Conservation (phyloP, 2,113 vertebrate genomes). For the Paraplagusia blochii region DNA sequence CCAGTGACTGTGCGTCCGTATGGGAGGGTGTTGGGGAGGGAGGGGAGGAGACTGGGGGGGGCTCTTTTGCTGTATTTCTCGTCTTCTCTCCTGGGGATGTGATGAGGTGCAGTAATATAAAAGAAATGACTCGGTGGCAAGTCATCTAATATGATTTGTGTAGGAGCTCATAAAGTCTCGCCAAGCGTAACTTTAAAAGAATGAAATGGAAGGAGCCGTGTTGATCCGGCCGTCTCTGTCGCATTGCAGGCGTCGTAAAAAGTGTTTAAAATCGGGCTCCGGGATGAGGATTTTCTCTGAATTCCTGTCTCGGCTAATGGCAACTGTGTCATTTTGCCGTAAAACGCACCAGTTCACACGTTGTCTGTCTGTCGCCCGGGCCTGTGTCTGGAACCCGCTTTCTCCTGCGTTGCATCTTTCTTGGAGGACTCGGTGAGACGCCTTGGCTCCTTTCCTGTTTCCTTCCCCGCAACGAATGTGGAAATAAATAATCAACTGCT, state of each 20-base stretch:
- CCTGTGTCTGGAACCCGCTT: constrained; percentile 20
- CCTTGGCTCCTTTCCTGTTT: constrained; percentile 18
- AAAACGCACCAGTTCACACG: constrained; percentile 13
- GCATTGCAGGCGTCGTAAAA: constrained; percentile 69
- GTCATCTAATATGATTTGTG: constrained; percentile 71
- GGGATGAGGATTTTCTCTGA: constrained; percentile 44
- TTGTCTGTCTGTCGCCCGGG: constrained; percentile 10
- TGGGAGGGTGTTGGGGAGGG: background rate
- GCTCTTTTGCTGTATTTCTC: constrained; percentile 27
- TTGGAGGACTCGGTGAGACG: constrained; percentile 32
- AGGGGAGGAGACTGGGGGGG: too few species aligned
- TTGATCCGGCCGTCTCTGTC: constrained; percentile 52
- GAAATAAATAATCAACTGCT: constrained; percentile 79
- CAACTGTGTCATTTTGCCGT: constrained; percentile 36
- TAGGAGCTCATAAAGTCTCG: constrained; percentile 64
- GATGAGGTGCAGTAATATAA: constrained; percentile 65
- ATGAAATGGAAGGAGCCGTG: constrained; percentile 48
- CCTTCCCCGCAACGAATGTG: constrained; percentile 21
- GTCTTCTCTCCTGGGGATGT: constrained; percentile 35
- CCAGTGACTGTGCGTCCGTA: background rate
- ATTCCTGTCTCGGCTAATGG: constrained; percentile 51
- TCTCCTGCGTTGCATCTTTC: too few species aligned
- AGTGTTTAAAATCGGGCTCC: constrained; percentile 31
- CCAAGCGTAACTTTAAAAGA: constrained; percentile 68
- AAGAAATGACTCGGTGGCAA: constrained; percentile 67